Evolutionary conservation across 2,797 vertebrate species (phyloP), one percentile per base, ranked within the genome.

Genomic region (Antrozous pallidus): DNA sequence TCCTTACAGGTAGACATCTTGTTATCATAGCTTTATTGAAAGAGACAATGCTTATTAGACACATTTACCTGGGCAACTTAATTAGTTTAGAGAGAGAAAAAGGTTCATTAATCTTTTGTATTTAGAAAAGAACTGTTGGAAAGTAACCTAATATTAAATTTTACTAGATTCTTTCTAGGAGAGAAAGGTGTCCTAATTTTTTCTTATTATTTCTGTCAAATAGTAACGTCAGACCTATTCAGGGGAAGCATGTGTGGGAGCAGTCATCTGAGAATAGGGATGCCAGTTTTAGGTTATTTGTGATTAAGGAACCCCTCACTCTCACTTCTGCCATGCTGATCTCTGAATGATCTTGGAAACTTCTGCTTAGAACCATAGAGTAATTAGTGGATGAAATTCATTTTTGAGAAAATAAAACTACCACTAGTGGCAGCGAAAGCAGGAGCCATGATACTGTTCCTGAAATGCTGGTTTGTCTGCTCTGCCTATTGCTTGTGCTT

Each of bases 101-200:
- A 42, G 17, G 6, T 77, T 82, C 28, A 49, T 40, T 87, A 73
- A 31, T 90, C 22, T 75, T 93, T 40, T 63, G 45, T 96, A 38
- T 77, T 90, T 85, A 85, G 49, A 78, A 92, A 79, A 94, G 67
- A 94, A 56, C 14, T 92, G 38, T 77, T 91, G 31, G 51, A 87
- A 77, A 56, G 31, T 58, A 61, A 87, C 20, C 36, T 85, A 70
- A 80, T 54, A 95, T 17, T 83, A 91, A 69, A 86, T 86, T 81
- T 87, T 14, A 87, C 42, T 54, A 63, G 67, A 58, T 87, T 90
- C 20, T 94, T 91, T 91, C 20, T 88, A 36, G 56, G 73, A 84
- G 42, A 88, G 31, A 54, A 86, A 88, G 38, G 85, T 70, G 75
- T 6, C 22, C 40, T 83, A 36, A 8, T 78, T 85, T 85, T 85